Percentiles rank a stretch among this genome's conserved stretches.
These are phyloP conservation scores for Plagodis pulveraria DNA, from an alignment of 2,888 invertebrate species.

Conservation along the genomic window DNA sequence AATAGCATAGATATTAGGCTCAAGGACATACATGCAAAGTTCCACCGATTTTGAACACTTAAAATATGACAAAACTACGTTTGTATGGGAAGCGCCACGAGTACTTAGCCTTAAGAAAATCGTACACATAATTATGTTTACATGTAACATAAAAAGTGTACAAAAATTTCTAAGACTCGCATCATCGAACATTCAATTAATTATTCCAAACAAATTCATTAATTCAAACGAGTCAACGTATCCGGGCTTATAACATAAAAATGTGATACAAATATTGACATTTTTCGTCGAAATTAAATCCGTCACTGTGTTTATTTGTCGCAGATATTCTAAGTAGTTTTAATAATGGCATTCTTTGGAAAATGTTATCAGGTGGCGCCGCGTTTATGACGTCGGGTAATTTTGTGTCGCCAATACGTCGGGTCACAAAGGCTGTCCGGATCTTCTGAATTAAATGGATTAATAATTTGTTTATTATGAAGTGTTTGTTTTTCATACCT, in stretches of 20 bases:
- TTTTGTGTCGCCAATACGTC: conserved; percentile 36
- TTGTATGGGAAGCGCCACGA: no score
- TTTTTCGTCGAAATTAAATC: conserved; percentile 44
- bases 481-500: conserved; percentile 30
- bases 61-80: no score
- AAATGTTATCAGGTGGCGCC: conserved; percentile 46
- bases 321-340: conserved; percentile 42
- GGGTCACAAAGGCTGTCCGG: conserved; percentile 24
- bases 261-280: conserved; percentile 54
- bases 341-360: conserved; percentile 55
- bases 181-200: conserved; percentile 44
- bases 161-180: conserved; percentile 6
- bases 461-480: conserved; percentile 26
- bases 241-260: conserved; percentile 43
- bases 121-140: no score
- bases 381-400: conserved; percentile 42
- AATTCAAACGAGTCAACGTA: conserved; percentile 54
- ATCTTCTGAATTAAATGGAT: conserved; percentile 33
- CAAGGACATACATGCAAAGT: no score
- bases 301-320: conserved; percentile 51
- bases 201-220: conserved; percentile 47
- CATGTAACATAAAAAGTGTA: no score
- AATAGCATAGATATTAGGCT: no score
- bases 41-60: no score
- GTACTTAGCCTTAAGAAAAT: no score